Evolutionary conservation across 1,140 invertebrate genomes (phyloP).

Genomic region (Caerostris darwini): DNA sequence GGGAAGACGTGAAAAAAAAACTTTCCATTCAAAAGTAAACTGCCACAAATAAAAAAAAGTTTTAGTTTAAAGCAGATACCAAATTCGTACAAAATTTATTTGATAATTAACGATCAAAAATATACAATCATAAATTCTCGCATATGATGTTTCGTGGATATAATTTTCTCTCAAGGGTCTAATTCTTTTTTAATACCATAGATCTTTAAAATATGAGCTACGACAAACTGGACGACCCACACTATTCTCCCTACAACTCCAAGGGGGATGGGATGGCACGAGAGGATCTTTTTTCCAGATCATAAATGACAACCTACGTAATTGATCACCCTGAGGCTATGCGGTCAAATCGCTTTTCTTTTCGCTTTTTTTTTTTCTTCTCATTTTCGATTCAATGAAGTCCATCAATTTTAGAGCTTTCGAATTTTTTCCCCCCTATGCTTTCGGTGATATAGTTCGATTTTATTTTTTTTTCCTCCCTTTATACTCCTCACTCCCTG

Average conservation of each 20-base stretch:
- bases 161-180: too few species aligned
- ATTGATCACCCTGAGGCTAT: conserved; percentile 74
- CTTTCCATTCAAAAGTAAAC: too few species aligned
- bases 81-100: too few species aligned
- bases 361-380: conserved; percentile 34
- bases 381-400: conserved; percentile 65
- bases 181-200: too few species aligned
- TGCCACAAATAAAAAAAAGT: too few species aligned
- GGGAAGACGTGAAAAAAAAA: too few species aligned
- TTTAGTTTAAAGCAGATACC: too few species aligned
- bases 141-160: too few species aligned
- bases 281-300: conserved; percentile 45
- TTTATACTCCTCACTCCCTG: not conserved
- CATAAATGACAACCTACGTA: conserved; percentile 73
- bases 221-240: not conserved
- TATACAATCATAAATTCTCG: too few species aligned
- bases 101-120: too few species aligned
- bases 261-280: not conserved
- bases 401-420: conserved; percentile 70
- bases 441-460: conserved; percentile 3
- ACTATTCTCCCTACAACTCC: not conserved
- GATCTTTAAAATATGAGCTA: too few species aligned
- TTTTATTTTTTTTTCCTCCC: not conserved
- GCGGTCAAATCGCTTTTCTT: conserved; percentile 64
- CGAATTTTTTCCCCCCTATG: not conserved